Conservation (phyloP, 2,113 vertebrate genomes). For the Bothrops jararaca region DNA sequence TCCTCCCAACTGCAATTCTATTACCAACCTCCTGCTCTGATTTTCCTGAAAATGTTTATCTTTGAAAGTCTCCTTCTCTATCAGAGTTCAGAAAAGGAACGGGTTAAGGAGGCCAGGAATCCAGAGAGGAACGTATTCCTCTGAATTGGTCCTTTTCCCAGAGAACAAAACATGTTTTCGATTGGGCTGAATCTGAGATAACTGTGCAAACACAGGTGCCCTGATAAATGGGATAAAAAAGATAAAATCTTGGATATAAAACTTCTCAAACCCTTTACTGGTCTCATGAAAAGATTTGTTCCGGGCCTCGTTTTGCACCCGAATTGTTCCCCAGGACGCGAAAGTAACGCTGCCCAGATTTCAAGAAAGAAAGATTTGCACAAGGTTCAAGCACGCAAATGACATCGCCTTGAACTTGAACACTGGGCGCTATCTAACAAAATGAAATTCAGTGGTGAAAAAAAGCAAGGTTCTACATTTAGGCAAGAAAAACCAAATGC, state of each 20-base stretch:
- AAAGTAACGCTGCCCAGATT: no score
- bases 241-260: background rate
- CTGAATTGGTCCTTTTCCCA: no score
- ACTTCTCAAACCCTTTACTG: background rate
- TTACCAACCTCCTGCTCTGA: background rate
- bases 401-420: no score
- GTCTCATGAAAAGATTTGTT: no score
- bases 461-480: no score
- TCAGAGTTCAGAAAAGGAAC: background rate
- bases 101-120: background rate
- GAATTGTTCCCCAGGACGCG: no score
- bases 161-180: background rate
- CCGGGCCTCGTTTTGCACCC: background rate
- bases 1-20: background rate
- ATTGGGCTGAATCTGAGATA: background rate
- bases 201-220: background rate
- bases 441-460: no score
- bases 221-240: background rate
- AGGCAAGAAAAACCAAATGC: no score
- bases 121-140: background rate
- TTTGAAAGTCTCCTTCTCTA: background rate
- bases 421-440: no score
- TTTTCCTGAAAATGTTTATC: background rate
- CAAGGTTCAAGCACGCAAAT: background rate
- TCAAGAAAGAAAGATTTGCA: background rate